These are phyloP conservation scores for Drosophila mettleri DNA, from an alignment of 2,888 invertebrate genomes.

Conservation along the genomic window DNA sequence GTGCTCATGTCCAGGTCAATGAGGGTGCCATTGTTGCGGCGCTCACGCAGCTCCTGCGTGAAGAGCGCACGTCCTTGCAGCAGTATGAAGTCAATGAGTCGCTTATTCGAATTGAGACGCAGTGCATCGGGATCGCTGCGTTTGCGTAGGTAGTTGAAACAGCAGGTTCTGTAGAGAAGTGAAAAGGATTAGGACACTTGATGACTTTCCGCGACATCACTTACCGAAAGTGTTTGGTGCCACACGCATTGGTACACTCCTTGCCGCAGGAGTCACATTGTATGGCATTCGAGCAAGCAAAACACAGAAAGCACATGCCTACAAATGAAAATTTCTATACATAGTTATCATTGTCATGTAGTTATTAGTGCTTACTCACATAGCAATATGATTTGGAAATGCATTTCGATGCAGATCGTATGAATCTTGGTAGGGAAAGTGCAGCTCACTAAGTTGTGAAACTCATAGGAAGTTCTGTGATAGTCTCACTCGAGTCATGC, in stretches of 20 bases:
- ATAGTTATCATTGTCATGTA: not conserved
- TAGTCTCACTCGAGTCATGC: constrained; percentile 28
- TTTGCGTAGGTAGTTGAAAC: constrained; percentile 89
- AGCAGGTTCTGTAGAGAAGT: constrained; percentile 86
- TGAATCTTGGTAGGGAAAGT: constrained; percentile 16
- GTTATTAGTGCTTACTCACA: constrained; percentile 62
- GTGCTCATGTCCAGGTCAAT: constrained; percentile 68
- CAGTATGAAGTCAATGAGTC: constrained; percentile 82
- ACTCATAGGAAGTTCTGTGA: constrained; percentile 56
- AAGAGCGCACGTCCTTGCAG: constrained; percentile 81
- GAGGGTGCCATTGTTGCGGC: constrained; percentile 63
- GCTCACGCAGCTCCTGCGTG: constrained; percentile 73
- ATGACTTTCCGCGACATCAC: not conserved
- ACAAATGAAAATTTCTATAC: not conserved
- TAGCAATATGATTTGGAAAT: constrained; percentile 64
- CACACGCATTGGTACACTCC: constrained; percentile 88
- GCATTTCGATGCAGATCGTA: constrained; percentile 62
- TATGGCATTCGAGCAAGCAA: constrained; percentile 78
- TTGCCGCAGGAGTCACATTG: constrained; percentile 88
- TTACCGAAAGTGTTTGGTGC: constrained; percentile 87
- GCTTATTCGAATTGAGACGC: constrained; percentile 77
- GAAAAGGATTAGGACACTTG: not conserved
- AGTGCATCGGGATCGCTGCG: constrained; percentile 83
- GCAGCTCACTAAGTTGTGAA: constrained; percentile 42
- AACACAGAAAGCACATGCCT: constrained; percentile 72